phyloP scores from a whole-genome alignment of 2,888 invertebrate genomes.

The Rhodophaea formosa region DNA sequence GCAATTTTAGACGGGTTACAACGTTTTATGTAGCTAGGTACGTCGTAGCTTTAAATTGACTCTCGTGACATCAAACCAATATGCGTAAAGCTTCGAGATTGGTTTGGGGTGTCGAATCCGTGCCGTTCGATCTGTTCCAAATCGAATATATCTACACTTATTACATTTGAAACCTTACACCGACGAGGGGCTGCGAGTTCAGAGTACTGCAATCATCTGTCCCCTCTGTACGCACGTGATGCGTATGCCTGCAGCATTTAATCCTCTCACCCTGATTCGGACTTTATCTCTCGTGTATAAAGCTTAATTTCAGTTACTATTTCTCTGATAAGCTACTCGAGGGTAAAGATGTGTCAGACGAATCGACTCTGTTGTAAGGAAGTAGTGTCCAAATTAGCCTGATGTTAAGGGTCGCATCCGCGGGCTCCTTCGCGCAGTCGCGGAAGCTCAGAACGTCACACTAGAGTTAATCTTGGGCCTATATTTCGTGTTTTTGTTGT shows the following conservation, averaged over 20 bases:
- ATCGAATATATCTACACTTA: slow-evolving; percentile 25
- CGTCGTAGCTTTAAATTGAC: slow-evolving; percentile 10
- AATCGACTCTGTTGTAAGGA: slow-evolving; percentile 58
- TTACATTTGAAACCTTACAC: slow-evolving; percentile 44
- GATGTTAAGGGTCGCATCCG: slow-evolving; percentile 45
- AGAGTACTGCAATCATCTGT: slow-evolving; percentile 71
- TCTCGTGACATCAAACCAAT: slow-evolving; percentile 18
- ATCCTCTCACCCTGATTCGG: slow-evolving; percentile 27
- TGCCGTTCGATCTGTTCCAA: slow-evolving; percentile 22
- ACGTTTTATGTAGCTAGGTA: neutral
- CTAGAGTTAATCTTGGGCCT: slow-evolving; percentile 67
- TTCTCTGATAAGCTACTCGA: slow-evolving; percentile 46
- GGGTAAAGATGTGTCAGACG: slow-evolving; percentile 45
- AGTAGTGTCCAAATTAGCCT: slow-evolving; percentile 60
- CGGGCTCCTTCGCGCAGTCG: slow-evolving; percentile 67
- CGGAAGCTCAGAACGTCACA: slow-evolving; percentile 70
- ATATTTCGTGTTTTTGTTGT: slow-evolving; percentile 48
- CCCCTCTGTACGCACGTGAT: slow-evolving; percentile 64
- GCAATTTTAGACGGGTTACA: neutral
- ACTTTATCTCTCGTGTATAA: slow-evolving; percentile 24
- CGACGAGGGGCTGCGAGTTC: slow-evolving; percentile 57
- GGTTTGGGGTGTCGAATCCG: slow-evolving; percentile 17
- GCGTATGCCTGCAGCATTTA: slow-evolving; percentile 55
- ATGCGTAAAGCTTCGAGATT: slow-evolving; percentile 2
- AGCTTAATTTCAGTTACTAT: slow-evolving; percentile 32